Base-by-base conservation (phyloP, 2,888 invertebrate genomes). In the Drosophila rubida region DNA sequence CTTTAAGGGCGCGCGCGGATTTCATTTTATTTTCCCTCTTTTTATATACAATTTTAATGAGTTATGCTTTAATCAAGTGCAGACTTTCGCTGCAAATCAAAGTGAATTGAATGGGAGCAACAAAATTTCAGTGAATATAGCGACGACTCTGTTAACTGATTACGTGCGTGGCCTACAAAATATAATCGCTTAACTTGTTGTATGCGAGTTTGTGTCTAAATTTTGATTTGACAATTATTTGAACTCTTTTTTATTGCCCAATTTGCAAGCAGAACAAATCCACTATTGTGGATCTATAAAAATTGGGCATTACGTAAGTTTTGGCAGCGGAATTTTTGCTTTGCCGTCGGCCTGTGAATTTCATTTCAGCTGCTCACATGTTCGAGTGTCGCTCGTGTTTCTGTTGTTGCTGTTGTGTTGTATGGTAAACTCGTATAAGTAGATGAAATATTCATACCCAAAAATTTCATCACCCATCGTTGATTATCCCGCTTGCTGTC, bases 381-480 rank as follows among this genome's bases (percentile, higher is more conserved):
- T 16, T n/a, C 19, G 25, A 9, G n/a, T 22, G 32, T 48, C 13
- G 19, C 30, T 49, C 11, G 46, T n/a, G n/a, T n/a, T n/a, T n/a
- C n/a, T n/a, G n/a, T n/a, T n/a, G n/a, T n/a, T n/a, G n/a, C n/a
- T n/a, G n/a, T n/a, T n/a, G 27, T 27, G 27, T 37, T 32, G 13
- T 50, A 51, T 41, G 39, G 51, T 27, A 8, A n/a, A 42, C 30
- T 41, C 9, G 19, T 19, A 44, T 46, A 46, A 42, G 54, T 44
- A 23, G 42, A 45, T 55, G 45, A 44, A 55, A 55, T 55, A 63
- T 68, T 68, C 54, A 51, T 71, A 57, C 35, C 69, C 59, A 39
- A 72, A 69, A 68, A 50, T 64, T 64, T 64, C 55, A 58, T 37
- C 37, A 50, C 46, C 44, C 63, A 58, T 58, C 58, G 42, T 61